Evolutionary conservation across 2,797 vertebrate species (phyloP).

Genomic region (Channa striata): DNA sequence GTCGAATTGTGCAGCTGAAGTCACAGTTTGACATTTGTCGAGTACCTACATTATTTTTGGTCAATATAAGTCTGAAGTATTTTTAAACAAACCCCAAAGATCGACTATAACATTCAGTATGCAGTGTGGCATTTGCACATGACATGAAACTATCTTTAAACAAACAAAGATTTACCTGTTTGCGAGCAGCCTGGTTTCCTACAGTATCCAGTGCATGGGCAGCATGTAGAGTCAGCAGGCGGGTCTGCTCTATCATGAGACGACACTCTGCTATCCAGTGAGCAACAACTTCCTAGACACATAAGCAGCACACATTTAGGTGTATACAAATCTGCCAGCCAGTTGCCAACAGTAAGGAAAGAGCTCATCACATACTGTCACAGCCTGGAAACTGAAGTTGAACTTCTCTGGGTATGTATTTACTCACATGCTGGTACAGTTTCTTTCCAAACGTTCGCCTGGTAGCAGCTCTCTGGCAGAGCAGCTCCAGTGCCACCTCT

Average conservation of each 20-base stretch:
- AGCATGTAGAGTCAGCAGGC: constrained; percentile 89
- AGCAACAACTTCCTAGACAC: constrained; percentile 89
- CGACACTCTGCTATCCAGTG: constrained; percentile 95
- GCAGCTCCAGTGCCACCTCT: constrained; percentile 87
- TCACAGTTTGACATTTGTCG: neutral
- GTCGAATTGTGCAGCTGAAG: neutral
- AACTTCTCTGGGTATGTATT: neutral
- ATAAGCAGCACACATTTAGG: neutral
- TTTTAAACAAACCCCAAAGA: neutral
- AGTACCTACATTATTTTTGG: no score
- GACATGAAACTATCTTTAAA: neutral
- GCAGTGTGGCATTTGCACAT: neutral
- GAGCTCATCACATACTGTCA: neutral
- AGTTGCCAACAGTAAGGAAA: constrained; percentile 51
- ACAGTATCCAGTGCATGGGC: constrained; percentile 86
- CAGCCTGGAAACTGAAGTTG: neutral
- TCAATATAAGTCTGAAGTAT: no score
- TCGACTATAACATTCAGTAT: no score
- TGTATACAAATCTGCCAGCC: constrained; percentile 40
- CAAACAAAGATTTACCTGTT: constrained; percentile 81
- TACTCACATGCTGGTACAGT: constrained; percentile 90
- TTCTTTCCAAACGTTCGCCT: constrained; percentile 90
- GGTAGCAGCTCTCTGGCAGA: constrained; percentile 86
- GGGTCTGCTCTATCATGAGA: constrained; percentile 91
- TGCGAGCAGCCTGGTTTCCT: constrained; percentile 87